Conservation (phyloP, 2,797 vertebrate genomes). For the Dryobates pubescens region DNA sequence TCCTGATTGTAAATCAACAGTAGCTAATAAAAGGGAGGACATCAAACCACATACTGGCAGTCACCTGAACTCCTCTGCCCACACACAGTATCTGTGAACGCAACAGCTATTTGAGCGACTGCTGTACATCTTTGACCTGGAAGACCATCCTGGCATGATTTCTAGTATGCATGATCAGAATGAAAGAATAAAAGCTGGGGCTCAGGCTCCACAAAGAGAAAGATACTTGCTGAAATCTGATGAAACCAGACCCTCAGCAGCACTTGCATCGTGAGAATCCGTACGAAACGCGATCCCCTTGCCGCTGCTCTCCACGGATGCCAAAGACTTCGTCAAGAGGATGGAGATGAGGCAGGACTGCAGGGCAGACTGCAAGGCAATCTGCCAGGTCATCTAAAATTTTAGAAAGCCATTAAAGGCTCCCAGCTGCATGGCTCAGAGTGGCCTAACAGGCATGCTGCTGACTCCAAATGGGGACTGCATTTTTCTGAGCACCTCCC, state of each 20-base stretch:
- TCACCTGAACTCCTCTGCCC: neutral
- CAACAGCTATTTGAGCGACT: neutral
- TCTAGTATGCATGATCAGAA: neutral
- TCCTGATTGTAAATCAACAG: neutral
- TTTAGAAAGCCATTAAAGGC: slow-evolving; percentile 31
- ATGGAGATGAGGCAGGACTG: slow-evolving; percentile 38
- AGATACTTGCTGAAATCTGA: neutral
- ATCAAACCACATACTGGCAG: neutral
- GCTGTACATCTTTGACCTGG: neutral
- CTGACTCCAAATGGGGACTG: neutral
- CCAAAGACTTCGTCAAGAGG: slow-evolving; percentile 22
- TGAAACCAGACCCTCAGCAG: neutral
- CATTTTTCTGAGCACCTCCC: slow-evolving; percentile 18
- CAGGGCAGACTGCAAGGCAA: slow-evolving; percentile 45
- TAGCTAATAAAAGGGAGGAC: neutral
- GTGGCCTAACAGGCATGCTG: neutral
- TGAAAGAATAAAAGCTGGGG: neutral
- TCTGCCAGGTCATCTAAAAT: slow-evolving; percentile 47
- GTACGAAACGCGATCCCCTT: neutral
- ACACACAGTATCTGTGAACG: neutral
- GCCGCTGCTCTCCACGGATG: neutral
- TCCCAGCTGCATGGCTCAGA: slow-evolving; percentile 14
- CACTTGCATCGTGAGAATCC: neutral
- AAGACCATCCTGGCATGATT: neutral
- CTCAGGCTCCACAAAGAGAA: neutral